A percentile compares a stretch with the other conserved stretches of the same genome.
These are phyloP conservation scores for Chamaea fasciata DNA, from an alignment of 2,113 vertebrate species.

Conservation along the genomic window DNA sequence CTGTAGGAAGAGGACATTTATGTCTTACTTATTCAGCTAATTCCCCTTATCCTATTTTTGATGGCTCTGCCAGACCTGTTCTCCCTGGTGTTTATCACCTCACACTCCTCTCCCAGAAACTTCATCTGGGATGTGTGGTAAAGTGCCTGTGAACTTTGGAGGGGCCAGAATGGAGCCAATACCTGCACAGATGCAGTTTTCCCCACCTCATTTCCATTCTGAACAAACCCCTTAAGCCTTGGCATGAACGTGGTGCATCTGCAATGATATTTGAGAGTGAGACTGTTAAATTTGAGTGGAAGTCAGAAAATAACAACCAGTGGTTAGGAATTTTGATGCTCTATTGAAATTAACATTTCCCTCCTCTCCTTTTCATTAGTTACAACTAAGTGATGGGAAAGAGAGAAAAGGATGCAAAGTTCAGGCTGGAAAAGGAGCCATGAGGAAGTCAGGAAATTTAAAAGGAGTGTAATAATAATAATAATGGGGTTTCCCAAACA, in stretches of 20 bases:
- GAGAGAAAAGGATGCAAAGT: neutral
- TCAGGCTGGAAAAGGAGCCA: neutral
- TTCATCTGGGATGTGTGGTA: neutral
- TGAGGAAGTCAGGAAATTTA: conserved; percentile 1
- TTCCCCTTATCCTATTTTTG: neutral
- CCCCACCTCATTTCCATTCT: neutral
- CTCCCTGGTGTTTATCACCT: neutral
- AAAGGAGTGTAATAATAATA: neutral
- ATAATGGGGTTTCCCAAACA: conserved; percentile 29
- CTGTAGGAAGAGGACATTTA: neutral
- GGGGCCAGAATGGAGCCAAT: neutral
- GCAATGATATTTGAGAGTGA: neutral
- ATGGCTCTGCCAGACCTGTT: neutral
- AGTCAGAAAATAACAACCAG: neutral
- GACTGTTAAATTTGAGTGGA: neutral
- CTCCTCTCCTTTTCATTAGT: neutral
- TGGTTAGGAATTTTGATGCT: neutral
- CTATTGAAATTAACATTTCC: neutral
- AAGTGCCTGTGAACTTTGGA: neutral
- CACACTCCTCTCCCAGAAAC: neutral
- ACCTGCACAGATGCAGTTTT: neutral
- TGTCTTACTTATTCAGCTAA: neutral
- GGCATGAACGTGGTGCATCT: rapidly evolving
- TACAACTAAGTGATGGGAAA: neutral
- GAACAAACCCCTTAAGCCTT: neutral